phyloP scores from a whole-genome alignment of 2,113 vertebrate genomes.

The Ranitomeya variabilis region DNA sequence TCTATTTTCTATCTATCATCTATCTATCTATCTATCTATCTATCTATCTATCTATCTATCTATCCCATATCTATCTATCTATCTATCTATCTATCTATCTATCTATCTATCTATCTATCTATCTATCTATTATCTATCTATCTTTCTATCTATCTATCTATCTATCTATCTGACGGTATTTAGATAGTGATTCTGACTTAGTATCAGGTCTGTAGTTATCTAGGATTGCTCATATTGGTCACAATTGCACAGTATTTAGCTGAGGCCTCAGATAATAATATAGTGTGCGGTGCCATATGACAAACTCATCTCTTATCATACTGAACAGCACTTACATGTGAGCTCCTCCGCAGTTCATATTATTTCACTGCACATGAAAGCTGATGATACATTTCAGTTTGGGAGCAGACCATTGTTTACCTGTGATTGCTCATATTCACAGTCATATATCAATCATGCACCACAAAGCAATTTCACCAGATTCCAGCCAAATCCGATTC shows the following conservation, averaged over 20 bases:
- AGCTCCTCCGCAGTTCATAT: slow-evolving; percentile 70
- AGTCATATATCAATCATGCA: background rate
- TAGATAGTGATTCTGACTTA: background rate
- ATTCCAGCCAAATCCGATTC: background rate
- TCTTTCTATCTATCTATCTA: background rate
- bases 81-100: slow-evolving; percentile 12
- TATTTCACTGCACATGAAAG: slow-evolving; percentile 75
- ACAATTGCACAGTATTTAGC: background rate
- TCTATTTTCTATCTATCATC: too few relatives aligned
- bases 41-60: too few relatives aligned
- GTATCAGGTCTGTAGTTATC: background rate
- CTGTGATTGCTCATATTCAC: background rate
- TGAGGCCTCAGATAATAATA: background rate
- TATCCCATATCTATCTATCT: background rate
- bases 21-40: too few relatives aligned
- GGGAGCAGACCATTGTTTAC: background rate
- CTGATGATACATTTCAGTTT: background rate
- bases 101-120: slow-evolving; percentile 63
- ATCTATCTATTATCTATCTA: slow-evolving; percentile 4
- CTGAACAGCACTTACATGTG: background rate
- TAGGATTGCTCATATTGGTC: background rate
- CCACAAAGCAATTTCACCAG: background rate
- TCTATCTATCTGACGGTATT: background rate
- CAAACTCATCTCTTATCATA: background rate
- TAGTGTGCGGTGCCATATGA: background rate